Conservation (phyloP, 2,888 invertebrate species). For the Aquatica leii region DNA sequence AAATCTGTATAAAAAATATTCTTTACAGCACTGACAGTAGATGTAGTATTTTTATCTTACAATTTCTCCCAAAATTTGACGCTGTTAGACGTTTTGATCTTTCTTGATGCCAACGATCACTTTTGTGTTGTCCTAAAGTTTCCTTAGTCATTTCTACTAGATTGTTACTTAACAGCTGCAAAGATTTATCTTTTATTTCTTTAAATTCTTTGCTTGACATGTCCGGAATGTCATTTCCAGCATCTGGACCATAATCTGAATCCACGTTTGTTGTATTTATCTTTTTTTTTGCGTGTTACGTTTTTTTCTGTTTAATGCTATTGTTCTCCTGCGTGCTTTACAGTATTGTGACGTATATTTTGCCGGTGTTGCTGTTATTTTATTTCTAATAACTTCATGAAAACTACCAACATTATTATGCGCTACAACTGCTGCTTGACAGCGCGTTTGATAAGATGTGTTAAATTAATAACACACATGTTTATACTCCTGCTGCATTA, state of each 20-base stretch:
- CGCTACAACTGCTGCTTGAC: background rate
- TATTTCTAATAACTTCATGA: no score
- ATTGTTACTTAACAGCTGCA: no score
- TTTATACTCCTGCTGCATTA: conserved; percentile 14
- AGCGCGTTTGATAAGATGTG: background rate
- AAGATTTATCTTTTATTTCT: no score
- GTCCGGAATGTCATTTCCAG: background rate
- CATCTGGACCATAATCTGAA: conserved; percentile 8
- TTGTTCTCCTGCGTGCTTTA: background rate
- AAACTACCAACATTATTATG: no score
- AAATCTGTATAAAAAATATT: no score
- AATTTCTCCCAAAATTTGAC: background rate
- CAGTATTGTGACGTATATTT: no score
- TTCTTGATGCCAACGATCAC: conserved; percentile 5
- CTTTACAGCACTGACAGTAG: no score
- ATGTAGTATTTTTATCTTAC: no score
- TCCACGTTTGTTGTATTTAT: background rate
- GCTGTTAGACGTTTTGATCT: background rate
- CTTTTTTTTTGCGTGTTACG: background rate
- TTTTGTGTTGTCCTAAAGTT: background rate
- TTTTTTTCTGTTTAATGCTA: background rate
- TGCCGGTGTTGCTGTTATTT: no score
- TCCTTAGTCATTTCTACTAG: background rate
- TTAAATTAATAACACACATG: background rate
- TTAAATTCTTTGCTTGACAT: no score